phyloP scores from a whole-genome alignment of 1,140 invertebrate species.

The Pseudomyrmex concolor region DNA sequence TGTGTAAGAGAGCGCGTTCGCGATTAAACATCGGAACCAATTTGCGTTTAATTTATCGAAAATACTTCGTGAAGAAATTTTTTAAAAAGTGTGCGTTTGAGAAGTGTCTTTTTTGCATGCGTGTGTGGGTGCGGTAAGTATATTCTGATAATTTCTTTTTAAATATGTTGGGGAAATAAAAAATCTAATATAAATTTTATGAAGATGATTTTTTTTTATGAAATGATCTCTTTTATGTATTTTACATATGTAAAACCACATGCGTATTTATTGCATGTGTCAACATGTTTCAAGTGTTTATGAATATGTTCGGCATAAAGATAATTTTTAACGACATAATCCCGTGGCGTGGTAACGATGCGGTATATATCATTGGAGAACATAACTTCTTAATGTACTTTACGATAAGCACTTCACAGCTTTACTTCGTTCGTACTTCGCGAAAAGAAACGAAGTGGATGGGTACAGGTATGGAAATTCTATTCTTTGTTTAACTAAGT shows the following conservation, averaged over 20 bases:
- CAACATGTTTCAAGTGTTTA: too few relatives aligned
- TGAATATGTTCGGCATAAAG: not conserved
- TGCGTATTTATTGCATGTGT: not conserved
- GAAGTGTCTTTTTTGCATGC: not conserved
- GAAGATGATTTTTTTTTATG: not conserved
- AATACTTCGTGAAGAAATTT: not conserved
- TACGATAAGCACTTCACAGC: conserved; percentile 30
- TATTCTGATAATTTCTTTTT: not conserved
- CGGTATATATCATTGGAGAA: conserved; percentile 5
- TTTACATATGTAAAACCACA: not conserved
- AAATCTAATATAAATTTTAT: too few relatives aligned
- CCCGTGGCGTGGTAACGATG: not conserved
- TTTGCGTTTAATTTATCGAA: conserved; percentile 20
- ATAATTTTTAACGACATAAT: conserved; percentile 31
- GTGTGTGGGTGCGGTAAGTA: not conserved
- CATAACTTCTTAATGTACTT: conserved; percentile 26
- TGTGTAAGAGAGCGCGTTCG: conserved; percentile 6
- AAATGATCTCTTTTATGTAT: not conserved
- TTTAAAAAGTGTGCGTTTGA: not conserved
- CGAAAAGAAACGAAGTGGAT: conserved; percentile 55
- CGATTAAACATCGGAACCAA: conserved; percentile 7
- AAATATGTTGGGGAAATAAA: not conserved
- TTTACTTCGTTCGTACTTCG: conserved; percentile 30
- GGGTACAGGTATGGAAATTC: conserved; percentile 67
- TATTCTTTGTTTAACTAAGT: conserved; percentile 56